Base-by-base conservation (phyloP, 2,888 invertebrate species). In the Trichopria drosophilae region DNA sequence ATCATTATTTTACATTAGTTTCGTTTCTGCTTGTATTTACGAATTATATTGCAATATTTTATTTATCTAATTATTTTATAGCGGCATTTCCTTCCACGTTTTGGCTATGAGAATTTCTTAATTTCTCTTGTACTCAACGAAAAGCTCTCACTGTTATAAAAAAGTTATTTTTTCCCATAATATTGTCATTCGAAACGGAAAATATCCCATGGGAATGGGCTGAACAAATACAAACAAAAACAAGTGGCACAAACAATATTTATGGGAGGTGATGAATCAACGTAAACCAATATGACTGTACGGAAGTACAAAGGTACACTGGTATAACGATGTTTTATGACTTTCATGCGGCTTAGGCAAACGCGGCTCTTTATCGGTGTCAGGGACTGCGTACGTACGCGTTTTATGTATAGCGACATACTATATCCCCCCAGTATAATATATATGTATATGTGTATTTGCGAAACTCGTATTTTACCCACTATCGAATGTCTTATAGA, bases 321-420 rank as follows among this genome's bases (percentile, higher is more conserved):
- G n/a, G 13, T n/a, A 36, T 10, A 28, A 22, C 20, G 29, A 29
- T 13, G 28, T 13, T 37, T 42, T 42, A 49, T 49, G 41, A 49
- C 42, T 49, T 49, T 49, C 42, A 45, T 35, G 16, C 10, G 9
- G 31, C 45, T 59, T 61, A 46, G 40, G 59, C 56, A 61, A 61
- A 54, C 53, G 45, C 29, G 45, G 39, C 51, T 41, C 28, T 40
- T 54, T 60, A 61, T 60, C 55, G 53, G 60, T 60, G 61, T 60
- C 59, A 61, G 56, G 60, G 61, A 56, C 55, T 52, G 43, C 42
- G 28, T 37, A 26, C 3, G 7, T 9, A 10, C 10, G 10, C 9
- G 26, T 2, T 10, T 9, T n/a, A 26, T n/a, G n/a, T n/a, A n/a
- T n/a, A 26, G 26, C n/a, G 15, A 16, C 23, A 39, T 26, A 34